Evolutionary conservation across 2,888 invertebrate species (phyloP), one percentile per base, ranked within the genome.

Genomic region (Carpatolechia fugitivella): DNA sequence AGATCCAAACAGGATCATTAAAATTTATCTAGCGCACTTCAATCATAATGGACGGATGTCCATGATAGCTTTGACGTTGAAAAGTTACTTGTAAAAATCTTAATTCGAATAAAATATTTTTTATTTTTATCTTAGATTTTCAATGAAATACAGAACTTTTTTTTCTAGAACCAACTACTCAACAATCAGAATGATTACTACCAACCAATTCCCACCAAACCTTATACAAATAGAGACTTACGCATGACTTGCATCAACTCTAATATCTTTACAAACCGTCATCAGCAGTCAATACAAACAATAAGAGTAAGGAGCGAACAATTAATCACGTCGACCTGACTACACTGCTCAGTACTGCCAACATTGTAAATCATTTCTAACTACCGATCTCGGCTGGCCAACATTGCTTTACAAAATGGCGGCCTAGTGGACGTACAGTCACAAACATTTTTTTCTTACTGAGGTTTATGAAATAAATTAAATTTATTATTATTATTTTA

Each of bases 351-450:
- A 61, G 59, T 63, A 61, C 65, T 72, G 68, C 64, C 66, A 70
- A 73, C 73, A 74, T 75, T 71, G 75, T 85, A 79, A 82, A 83
- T 82, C 82, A 82, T 78, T 76, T 80, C 70, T 70, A 74, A 77
- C 80, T 78, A 80, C 80, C 74, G 78, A 80, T 80, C 74, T 68
- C 78, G 70, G 74, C 74, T 66, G 68, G 36, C 52, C 38, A 30
- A 44, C 40, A 10, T 14, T 41, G 20, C 48, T 40, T 64, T 66
- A 66, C 80, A 82, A 83, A 76, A 85, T 85, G 86, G 82, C 82
- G 66, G 81, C 71, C 75, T 62, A 29, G 29, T 33, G 10, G 2
- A 4, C 6, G 50, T 54, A 50, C 50, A 52, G 52, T 54, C 36
- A 29, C 24, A 13, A 24, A 20, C 11, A 20, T 29, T n/a, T 29